phyloP scores from a whole-genome alignment of 2,797 vertebrate genomes.

The Thunnus albacares region DNA sequence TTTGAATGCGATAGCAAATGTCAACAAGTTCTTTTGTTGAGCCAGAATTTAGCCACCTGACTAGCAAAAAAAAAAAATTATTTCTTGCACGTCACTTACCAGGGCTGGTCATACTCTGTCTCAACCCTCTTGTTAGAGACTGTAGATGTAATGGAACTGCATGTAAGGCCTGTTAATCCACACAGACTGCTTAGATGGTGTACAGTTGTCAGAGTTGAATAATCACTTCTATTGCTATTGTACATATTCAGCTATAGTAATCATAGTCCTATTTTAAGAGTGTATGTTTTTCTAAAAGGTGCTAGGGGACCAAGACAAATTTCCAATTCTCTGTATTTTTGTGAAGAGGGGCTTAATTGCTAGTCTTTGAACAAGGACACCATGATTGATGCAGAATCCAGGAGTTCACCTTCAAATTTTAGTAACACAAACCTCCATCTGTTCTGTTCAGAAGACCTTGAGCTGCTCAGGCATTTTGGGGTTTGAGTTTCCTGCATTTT shows the following conservation, averaged over 20 bases:
- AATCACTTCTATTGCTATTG: no score
- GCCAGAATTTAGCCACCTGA: no score
- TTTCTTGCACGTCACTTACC: no score
- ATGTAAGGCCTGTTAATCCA: no score
- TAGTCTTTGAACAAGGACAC: slow-evolving; percentile 66
- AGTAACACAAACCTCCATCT: slow-evolving; percentile 50
- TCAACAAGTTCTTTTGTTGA: no score
- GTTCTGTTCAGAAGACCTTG: slow-evolving; percentile 50
- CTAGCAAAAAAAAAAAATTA: no score
- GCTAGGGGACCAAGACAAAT: slow-evolving; percentile 36
- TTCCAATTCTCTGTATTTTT: slow-evolving; percentile 40
- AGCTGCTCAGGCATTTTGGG: slow-evolving; percentile 33
- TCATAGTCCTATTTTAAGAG: slow-evolving; percentile 43
- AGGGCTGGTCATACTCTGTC: no score
- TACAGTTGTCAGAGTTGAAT: no score
- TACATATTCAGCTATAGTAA: background rate
- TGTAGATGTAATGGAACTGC: no score
- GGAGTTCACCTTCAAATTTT: slow-evolving; percentile 62
- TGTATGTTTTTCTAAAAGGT: slow-evolving; percentile 18
- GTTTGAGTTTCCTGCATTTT: slow-evolving; percentile 42
- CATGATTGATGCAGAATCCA: slow-evolving; percentile 65
- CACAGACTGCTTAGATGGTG: no score
- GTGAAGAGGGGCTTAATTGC: slow-evolving; percentile 38
- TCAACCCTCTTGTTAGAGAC: no score
- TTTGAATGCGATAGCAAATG: no score